A percentile compares a stretch with the other conserved stretches of the same genome.
Conservation (phyloP, 2,797 vertebrate species). For the Lacerta viridis region DNA sequence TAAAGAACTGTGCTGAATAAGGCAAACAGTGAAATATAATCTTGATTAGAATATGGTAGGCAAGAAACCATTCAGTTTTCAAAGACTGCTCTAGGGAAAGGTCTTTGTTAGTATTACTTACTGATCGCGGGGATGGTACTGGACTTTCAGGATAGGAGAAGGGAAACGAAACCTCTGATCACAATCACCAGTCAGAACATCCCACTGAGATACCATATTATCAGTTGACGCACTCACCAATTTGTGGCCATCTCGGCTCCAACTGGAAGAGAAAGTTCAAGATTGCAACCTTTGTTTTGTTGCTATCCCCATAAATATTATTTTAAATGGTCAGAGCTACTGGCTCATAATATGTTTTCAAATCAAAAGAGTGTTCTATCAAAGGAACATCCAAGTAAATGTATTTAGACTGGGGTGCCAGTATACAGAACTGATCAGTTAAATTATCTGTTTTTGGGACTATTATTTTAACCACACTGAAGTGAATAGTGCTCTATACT, state of each 20-base stretch:
- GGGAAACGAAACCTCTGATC: conserved; percentile 98
- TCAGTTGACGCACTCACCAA: conserved; percentile 97
- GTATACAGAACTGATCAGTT: neutral
- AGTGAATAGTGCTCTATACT: neutral
- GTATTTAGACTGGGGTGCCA: neutral
- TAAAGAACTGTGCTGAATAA: neutral
- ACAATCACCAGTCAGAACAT: conserved; percentile 95
- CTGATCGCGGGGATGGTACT: conserved; percentile 96
- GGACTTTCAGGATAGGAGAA: conserved; percentile 95
- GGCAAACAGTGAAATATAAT: neutral
- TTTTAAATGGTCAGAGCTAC: accelerated
- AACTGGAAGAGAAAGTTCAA: conserved; percentile 77
- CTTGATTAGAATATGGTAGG: neutral
- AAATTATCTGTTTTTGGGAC: neutral
- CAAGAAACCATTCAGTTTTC: neutral
- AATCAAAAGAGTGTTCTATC: neutral
- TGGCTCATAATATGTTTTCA: neutral
- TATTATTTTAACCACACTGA: neutral
- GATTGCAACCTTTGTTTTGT: neutral
- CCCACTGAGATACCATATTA: conserved; percentile 98
- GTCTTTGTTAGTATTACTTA: conserved; percentile 77
- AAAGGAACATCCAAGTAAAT: neutral
- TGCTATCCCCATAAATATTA: accelerated
- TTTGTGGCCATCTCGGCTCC: conserved; percentile 98
- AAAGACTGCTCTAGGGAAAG: neutral